phyloP scores from a whole-genome alignment of 2,888 invertebrate species.

The Andrena dorsata region DNA sequence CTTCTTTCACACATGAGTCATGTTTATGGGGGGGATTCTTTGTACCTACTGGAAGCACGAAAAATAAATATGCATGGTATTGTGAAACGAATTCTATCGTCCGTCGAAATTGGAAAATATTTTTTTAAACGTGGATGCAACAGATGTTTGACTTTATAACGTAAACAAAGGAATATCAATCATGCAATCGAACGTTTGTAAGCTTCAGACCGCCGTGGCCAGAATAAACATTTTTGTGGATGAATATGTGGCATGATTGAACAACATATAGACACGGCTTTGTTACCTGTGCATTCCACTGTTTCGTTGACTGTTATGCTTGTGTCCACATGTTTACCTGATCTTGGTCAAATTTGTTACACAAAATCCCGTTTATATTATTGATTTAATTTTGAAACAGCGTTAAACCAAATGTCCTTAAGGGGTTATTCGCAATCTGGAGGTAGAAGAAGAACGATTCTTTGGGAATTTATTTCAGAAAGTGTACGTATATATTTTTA shows the following conservation, averaged over 20 bases:
- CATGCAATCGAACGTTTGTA: background rate
- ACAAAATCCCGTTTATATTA: background rate
- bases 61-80: too few relatives aligned
- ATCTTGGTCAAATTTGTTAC: background rate
- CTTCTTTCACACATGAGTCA: too few relatives aligned
- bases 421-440: too few relatives aligned
- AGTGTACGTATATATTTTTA: too few relatives aligned
- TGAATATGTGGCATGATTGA: background rate
- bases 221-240: slow-evolving; percentile 10
- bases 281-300: background rate
- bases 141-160: background rate
- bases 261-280: background rate
- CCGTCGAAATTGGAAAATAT: background rate
- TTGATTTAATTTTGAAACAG: background rate
- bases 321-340: too few relatives aligned
- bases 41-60: too few relatives aligned
- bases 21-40: too few relatives aligned
- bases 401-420: background rate
- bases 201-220: background rate
- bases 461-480: too few relatives aligned
- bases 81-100: too few relatives aligned
- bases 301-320: too few relatives aligned
- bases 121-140: background rate
- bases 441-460: too few relatives aligned
- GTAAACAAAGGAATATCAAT: background rate